These are phyloP conservation scores for Coenonympha arcania DNA, from an alignment of 2,888 invertebrate species.

Conservation along the genomic window DNA sequence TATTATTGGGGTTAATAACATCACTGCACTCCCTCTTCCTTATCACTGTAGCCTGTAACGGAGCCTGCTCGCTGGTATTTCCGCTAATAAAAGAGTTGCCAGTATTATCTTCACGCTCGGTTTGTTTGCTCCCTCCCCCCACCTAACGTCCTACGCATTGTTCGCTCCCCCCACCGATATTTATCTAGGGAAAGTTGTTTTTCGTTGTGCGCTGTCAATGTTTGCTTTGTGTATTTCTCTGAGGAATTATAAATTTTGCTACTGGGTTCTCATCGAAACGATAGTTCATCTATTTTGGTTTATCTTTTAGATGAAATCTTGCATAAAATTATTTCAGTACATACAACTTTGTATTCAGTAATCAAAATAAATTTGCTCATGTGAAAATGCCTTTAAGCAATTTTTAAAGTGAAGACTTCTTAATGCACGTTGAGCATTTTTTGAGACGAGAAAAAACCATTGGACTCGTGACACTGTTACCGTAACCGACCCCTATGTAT, in stretches of 20 bases:
- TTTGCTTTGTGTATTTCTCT: constrained; percentile 4
- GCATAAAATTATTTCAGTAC: too few species aligned
- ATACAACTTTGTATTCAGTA: too few species aligned
- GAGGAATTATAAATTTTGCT: constrained; percentile 6
- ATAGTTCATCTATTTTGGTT: too few species aligned
- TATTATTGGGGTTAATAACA: neutral
- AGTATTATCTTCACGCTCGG: constrained; percentile 16
- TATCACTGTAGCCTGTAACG: neutral
- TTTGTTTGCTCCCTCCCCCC: neutral
- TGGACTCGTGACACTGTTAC: too few species aligned
- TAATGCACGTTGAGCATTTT: too few species aligned
- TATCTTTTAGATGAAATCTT: neutral
- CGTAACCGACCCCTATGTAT: too few species aligned
- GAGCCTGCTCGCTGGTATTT: constrained; percentile 2
- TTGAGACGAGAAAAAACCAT: too few species aligned
- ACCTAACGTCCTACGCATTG: constrained; percentile 3
- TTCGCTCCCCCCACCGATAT: constrained; percentile 2
- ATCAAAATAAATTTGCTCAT: too few species aligned
- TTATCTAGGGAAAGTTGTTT: constrained; percentile 8
- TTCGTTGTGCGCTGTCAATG: constrained; percentile 6
- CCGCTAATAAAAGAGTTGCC: constrained; percentile 12
- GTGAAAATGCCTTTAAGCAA: too few species aligned
- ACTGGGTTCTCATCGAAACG: too few species aligned
- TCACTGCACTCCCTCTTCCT: neutral
- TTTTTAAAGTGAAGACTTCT: too few species aligned